Conservation (phyloP, 2,797 vertebrate genomes). For the Buphagus erythrorhynchus region DNA sequence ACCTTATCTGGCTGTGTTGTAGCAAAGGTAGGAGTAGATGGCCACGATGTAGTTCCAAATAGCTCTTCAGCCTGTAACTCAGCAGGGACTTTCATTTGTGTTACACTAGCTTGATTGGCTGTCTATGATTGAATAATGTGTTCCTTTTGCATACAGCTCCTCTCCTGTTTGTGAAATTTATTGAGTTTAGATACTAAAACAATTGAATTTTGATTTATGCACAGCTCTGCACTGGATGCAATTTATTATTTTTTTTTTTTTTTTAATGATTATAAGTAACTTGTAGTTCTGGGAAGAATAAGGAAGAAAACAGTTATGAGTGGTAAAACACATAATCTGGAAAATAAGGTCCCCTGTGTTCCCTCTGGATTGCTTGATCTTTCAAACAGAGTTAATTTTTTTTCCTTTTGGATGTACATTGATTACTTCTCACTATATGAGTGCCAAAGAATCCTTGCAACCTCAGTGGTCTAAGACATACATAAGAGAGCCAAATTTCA, state of each 20-base stretch:
- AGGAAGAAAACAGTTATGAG: background rate
- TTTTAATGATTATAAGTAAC: background rate
- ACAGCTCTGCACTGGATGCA: background rate
- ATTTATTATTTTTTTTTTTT: background rate
- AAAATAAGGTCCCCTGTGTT: background rate
- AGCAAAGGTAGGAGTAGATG: conserved; percentile 20
- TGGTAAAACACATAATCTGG: background rate
- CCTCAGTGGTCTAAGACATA: background rate
- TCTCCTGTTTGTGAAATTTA: background rate
- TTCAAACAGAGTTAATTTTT: background rate
- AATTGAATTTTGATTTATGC: conserved; percentile 28
- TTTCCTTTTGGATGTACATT: background rate
- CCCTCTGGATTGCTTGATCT: background rate
- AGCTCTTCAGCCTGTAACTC: conserved; percentile 11
- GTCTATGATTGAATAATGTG: background rate
- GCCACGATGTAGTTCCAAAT: background rate
- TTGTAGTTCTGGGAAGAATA: background rate
- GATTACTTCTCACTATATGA: background rate
- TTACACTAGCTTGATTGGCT: background rate
- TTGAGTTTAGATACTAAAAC: background rate
- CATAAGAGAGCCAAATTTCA: background rate
- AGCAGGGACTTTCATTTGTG: conserved; percentile 21
- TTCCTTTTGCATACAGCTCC: conserved; percentile 8
- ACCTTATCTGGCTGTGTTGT: background rate
- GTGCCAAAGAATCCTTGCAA: background rate